Percentiles rank a stretch among this genome's conserved stretches.
Conservation (phyloP, 1,140 invertebrate genomes). For the Calephelis virginiensis region DNA sequence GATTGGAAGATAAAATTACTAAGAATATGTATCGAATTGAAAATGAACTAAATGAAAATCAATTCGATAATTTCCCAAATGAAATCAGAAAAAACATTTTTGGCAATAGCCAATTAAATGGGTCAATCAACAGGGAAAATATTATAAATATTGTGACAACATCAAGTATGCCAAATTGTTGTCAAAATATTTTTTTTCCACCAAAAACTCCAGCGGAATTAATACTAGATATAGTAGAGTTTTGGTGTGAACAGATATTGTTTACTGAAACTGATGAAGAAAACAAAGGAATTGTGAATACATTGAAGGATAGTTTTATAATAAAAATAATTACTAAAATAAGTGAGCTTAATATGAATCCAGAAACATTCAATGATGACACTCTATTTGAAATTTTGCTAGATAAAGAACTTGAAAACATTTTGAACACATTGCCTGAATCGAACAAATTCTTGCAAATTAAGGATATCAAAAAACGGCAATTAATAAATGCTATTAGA, state of each 20-base stretch:
- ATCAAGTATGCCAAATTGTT: slow-evolving; percentile 19
- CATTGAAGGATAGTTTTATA: slow-evolving; percentile 35
- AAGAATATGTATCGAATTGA: slow-evolving; percentile 42
- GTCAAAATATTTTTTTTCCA: slow-evolving; percentile 6
- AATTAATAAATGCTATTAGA: slow-evolving; percentile 35
- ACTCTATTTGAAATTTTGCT: slow-evolving; percentile 35
- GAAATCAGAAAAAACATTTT: slow-evolving; percentile 27
- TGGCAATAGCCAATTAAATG: slow-evolving; percentile 29
- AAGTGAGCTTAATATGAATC: slow-evolving; percentile 43
- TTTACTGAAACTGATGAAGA: slow-evolving; percentile 25
- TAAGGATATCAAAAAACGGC: slow-evolving; percentile 32
- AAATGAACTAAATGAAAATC: slow-evolving; percentile 38
- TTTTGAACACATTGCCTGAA: slow-evolving; percentile 32
- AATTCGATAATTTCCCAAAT: slow-evolving; percentile 36
- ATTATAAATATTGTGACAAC: not conserved
- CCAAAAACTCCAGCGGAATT: slow-evolving; percentile 37
- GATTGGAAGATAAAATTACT: slow-evolving; percentile 37
- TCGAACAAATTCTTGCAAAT: slow-evolving; percentile 29
- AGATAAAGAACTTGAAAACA: slow-evolving; percentile 41
- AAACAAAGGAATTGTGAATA: slow-evolving; percentile 28
- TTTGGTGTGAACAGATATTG: slow-evolving; percentile 42
- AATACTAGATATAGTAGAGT: slow-evolving; percentile 39
- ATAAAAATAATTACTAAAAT: slow-evolving; percentile 50
- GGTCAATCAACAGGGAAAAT: slow-evolving; percentile 23
- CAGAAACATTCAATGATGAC: slow-evolving; percentile 40